Evolutionary conservation across 2,888 invertebrate genomes (phyloP).

Genomic region (Muscina levida): DNA sequence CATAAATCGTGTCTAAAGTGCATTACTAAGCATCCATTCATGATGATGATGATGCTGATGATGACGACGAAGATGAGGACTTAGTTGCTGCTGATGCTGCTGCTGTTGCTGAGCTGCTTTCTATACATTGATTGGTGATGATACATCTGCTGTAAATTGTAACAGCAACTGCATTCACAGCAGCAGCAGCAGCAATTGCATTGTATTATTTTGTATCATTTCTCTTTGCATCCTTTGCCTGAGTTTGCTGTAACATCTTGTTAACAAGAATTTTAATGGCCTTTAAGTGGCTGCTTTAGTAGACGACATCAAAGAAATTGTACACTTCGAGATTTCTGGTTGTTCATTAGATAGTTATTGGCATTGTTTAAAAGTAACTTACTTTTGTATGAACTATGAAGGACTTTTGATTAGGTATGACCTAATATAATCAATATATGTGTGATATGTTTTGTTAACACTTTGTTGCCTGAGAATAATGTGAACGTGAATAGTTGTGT

Average conservation of each 20-base stretch:
- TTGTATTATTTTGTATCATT: conserved; percentile 13
- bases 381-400: conserved; percentile 26
- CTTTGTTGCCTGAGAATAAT: no score
- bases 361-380: conserved; percentile 17
- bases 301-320: conserved; percentile 31
- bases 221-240: not conserved
- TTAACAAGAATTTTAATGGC: conserved; percentile 36
- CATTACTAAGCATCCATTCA: conserved; percentile 61
- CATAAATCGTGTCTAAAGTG: conserved; percentile 79
- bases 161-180: conserved; percentile 24
- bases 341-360: conserved; percentile 13
- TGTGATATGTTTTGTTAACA: no score
- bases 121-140: not conserved
- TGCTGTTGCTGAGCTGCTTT: not conserved
- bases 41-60: conserved; percentile 45
- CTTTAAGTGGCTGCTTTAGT: conserved; percentile 26
- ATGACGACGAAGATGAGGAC: not conserved
- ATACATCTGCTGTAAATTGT: conserved; percentile 42
- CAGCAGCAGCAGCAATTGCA: conserved; percentile 7
- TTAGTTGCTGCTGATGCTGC: conserved; percentile 27
- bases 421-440: not conserved
- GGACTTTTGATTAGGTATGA: not conserved
- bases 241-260: conserved; percentile 12
- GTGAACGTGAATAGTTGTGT: no score
- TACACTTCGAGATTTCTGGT: conserved; percentile 16